Percentiles rank a stretch among this genome's conserved stretches.
phyloP scores from a whole-genome alignment of 2,888 invertebrate species.

The Megamerina dolium region DNA sequence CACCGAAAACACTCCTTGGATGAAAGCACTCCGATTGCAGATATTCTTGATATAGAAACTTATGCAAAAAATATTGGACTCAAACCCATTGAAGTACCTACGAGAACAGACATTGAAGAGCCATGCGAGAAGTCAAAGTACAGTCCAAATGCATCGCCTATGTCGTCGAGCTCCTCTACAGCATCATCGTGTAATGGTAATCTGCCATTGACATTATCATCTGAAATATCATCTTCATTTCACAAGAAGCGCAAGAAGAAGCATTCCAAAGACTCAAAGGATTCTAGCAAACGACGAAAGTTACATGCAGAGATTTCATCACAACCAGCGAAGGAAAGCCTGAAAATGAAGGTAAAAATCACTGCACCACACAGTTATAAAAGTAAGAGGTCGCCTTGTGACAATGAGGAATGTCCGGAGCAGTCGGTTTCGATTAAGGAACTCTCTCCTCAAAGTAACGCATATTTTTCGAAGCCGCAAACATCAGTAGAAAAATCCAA shows the following conservation, averaged over 20 bases:
- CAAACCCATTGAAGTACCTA: slow-evolving; percentile 39
- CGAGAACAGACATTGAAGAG: slow-evolving; percentile 20
- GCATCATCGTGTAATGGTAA: slow-evolving; percentile 36
- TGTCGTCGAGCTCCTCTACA: slow-evolving; percentile 41
- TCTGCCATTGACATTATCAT: slow-evolving; percentile 19
- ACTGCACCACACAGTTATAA: slow-evolving; percentile 39
- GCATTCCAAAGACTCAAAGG: slow-evolving; percentile 53
- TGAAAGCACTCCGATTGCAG: slow-evolving; percentile 25
- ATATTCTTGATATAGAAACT: slow-evolving; percentile 41
- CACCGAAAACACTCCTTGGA: slow-evolving; percentile 32
- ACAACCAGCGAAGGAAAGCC: slow-evolving; percentile 49
- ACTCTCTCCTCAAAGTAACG: too few relatives aligned
- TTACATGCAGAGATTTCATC: slow-evolving; percentile 54
- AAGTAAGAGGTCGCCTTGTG: slow-evolving; percentile 14
- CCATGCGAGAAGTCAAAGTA: slow-evolving; percentile 23
- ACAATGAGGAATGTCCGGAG: slow-evolving; percentile 12
- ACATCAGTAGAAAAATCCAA: background rate
- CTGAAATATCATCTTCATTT: slow-evolving; percentile 28
- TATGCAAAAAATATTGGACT: slow-evolving; percentile 48
- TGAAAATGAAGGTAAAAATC: slow-evolving; percentile 55
- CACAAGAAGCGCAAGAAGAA: slow-evolving; percentile 57
- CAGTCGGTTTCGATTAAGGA: background rate
- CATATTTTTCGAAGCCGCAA: background rate
- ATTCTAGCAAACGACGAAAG: slow-evolving; percentile 51
- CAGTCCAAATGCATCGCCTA: slow-evolving; percentile 44